Evolutionary conservation across 2,113 vertebrate species (phyloP), one percentile per base, ranked within the genome.

Genomic region (Cisticola juncidis): DNA sequence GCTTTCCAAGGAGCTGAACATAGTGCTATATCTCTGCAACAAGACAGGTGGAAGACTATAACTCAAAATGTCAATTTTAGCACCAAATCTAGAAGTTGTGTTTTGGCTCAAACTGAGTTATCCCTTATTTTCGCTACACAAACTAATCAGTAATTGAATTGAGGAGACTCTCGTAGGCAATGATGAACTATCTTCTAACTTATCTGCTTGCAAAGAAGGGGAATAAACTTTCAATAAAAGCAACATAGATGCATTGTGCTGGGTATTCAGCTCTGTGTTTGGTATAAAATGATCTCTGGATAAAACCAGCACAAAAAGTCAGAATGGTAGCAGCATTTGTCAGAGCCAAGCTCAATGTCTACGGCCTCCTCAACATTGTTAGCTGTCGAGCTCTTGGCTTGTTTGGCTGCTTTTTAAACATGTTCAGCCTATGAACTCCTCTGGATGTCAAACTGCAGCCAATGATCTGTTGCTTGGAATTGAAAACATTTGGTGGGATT

Each of bases 401-500:
- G 62, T 77, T 83, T 92, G 74, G 23, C 66, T 92, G 71, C 66
- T 77, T 95, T 95, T 90, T 66, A 82, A 92, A 85, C 35, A 61
- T 45, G 12, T 48, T 87, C 66, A 84, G 71, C 66, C 81, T 80
- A n/a, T 73, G 66, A 91, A 64, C n/a, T 90, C 48, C 51, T 68
- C 54, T 69, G 69, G 71, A 81, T 45, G 54, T 81, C 57, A 71
- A 62, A 64, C 54, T 80, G 64, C 85, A 91, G 62, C 38, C 4
- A 1, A 65, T 51, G 68, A 93, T 90, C 64, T 89, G 50, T 68
- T 12, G 2, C 65, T 86, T 69, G n/a, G 79, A 94, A 45, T 6
- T 48, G 54, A 76, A 91, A 96, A 66, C 69, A 53, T 80, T 95
- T 88, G 71, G 31, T 84, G 92, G 50, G 88, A 87, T 94, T 96